Base-by-base conservation (phyloP, 2,113 vertebrate genomes). In the Toxostoma redivivum region DNA sequence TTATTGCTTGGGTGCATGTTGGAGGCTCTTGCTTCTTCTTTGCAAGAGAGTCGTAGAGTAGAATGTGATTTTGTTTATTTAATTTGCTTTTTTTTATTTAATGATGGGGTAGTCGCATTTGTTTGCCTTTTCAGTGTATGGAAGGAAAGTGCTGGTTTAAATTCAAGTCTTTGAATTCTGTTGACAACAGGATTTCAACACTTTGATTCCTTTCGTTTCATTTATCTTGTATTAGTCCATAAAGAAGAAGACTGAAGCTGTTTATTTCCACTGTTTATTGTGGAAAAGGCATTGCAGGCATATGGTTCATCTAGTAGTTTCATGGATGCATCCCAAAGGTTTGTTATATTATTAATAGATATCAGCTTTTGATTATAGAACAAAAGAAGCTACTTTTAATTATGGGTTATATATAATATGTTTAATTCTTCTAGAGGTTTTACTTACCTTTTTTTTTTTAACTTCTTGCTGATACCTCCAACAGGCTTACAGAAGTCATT, bases 61-160 rank as follows among this genome's bases (percentile, higher is more conserved):
- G 12, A 40, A 40, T 9, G 10, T 19, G 7, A 5, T 47, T 74
- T 51, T 4, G n/a, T n/a, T n/a, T n/a, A n/a, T n/a, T n/a, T n/a
- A n/a, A n/a, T n/a, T 27, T 47, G 12, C 2, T 62, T 15, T 67
- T 65, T 45, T 45, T 5, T 1, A 6, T 22, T 28, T 28, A 40
- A 1, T 11, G 0, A 25, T 53, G 5, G 10, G 1, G 2, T 40
- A 31, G 9, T 38, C 7, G 3, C 4, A 16, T 42, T 92, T 81
- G 4, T 33, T 30, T 42, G 8, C 1, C 81, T 62, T 78, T 91
- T 25, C 9, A 47, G 2, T 2, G 1, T 14, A 5, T 12, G 48
- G 10, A 19, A 35, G 20, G 8, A 37, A 87, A 62, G 3, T 4
- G 0, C 1, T 90, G 3, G 7, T 40, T 80, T 69, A 33, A 54